Evolutionary conservation across 2,888 invertebrate genomes (phyloP), one percentile per base, ranked within the genome.

Genomic region (Diplazon laetatorius): DNA sequence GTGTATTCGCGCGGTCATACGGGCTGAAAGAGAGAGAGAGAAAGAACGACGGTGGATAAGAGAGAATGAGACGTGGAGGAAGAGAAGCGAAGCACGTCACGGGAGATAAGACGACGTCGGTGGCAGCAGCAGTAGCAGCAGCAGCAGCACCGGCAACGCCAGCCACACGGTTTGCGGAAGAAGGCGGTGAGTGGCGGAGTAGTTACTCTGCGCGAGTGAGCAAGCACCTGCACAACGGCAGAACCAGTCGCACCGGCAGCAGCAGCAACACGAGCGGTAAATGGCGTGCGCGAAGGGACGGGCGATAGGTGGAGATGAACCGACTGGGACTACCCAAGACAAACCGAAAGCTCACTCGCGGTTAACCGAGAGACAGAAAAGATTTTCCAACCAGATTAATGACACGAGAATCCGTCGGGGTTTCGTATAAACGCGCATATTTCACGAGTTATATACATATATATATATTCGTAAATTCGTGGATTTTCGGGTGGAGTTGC

Each of bases 1-100:
- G 78, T 78, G 78, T 78, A 78, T 73, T 73, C 73, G 48, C 73
- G 69, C 65, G 63, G 68, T 78, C 78, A 69, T 78, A 77, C 42
- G 37, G 48, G 18, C n/a, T 14, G 22, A 14, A n/a, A 30, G n/a
- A 16, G 14, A 22, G 35, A 10, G 35, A 37, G 14, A 16, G 59
- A 25, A 48, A 63, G 35, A 16, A 20, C 37, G 65, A 42, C 65
- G 65, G 52, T 37, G 20, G 50, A 37, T 30, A 10, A 14, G 50
- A 39, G 48, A 3, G 25, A n/a, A 35, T 9, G 63, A 50, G 48
- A 18, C 3, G 14, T 25, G 62, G 50, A 30, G 14, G 70, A 30
- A 70, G 70, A 42, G 55, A 60, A 71, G 62, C 18, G 44, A 69
- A 57, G 62, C 50, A 65, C 77, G 77, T 78, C 69, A 59, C 50